Percentiles rank a stretch among this genome's conserved stretches.
Evolutionary conservation across 2,888 invertebrate species (phyloP).

Genomic region (Pyrrhosoma nymphula): DNA sequence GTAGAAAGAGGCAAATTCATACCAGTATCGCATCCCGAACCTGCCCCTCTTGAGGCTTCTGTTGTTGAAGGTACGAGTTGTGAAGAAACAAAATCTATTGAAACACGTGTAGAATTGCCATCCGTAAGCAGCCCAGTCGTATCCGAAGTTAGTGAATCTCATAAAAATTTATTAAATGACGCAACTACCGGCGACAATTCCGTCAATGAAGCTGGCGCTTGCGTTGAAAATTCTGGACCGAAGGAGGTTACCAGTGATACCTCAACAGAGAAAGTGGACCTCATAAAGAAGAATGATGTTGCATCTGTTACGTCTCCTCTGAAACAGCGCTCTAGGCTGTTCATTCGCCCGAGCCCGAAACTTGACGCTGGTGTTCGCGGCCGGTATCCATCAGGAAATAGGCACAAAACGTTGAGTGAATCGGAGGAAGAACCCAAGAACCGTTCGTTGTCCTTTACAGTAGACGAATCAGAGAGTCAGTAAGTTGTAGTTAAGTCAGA

Average conservation of each 20-base stretch:
- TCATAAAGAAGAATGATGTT: not conserved
- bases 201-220: not conserved
- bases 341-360: conserved; percentile 50
- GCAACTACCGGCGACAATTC: not conserved
- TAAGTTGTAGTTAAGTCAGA: not conserved
- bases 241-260: not conserved
- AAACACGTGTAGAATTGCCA: not conserved
- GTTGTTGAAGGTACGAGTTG: not conserved
- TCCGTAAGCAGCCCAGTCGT: not conserved
- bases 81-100: not conserved
- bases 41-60: not conserved
- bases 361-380: conserved; percentile 30
- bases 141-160: not conserved
- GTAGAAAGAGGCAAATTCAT: not conserved
- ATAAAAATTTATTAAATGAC: not conserved
- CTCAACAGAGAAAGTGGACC: not conserved
- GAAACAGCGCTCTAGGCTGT: conserved; percentile 33
- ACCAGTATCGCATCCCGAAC: not conserved
- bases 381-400: conserved; percentile 27
- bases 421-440: conserved; percentile 23
- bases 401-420: conserved; percentile 52
- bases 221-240: not conserved
- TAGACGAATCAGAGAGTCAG: not conserved
- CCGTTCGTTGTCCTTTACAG: not conserved
- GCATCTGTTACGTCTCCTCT: not conserved